phyloP scores from a whole-genome alignment of 1,140 invertebrate genomes.

The Zaprionus inermis region DNA sequence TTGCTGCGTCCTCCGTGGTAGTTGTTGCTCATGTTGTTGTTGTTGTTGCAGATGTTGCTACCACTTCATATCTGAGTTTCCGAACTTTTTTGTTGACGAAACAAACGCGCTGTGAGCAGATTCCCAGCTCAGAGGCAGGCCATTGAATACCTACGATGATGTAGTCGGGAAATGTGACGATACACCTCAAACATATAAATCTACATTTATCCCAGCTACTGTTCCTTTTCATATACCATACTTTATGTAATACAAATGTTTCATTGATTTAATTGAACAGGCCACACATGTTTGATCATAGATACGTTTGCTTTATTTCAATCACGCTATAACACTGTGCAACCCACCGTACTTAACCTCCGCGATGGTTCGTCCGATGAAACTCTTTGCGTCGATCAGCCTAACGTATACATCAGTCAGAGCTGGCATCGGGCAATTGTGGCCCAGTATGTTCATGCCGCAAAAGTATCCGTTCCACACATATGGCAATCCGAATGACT shows the following conservation, averaged over 20 bases:
- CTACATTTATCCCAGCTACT: slow-evolving; percentile 6
- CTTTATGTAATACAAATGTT: slow-evolving; percentile 51
- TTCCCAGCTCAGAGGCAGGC: slow-evolving; percentile 13
- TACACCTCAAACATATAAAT: too few species aligned
- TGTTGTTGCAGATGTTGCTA: slow-evolving; percentile 25
- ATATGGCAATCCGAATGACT: slow-evolving; percentile 40
- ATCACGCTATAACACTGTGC: neutral
- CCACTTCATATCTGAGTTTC: slow-evolving; percentile 67
- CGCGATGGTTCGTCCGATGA: neutral
- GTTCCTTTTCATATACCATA: slow-evolving; percentile 39
- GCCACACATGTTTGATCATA: neutral
- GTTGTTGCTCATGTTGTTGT: neutral
- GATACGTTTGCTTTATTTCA: neutral
- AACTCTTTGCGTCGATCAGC: slow-evolving; percentile 12
- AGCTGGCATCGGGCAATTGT: slow-evolving; percentile 30
- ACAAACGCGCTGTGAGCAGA: slow-evolving; percentile 28
- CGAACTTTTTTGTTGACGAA: slow-evolving; percentile 52
- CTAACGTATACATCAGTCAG: slow-evolving; percentile 31
- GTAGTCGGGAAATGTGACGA: slow-evolving; percentile 21
- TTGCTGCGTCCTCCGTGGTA: slow-evolving; percentile 5
- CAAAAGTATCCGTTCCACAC: slow-evolving; percentile 23
- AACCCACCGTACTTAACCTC: neutral
- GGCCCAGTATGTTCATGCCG: slow-evolving; percentile 40
- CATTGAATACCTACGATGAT: slow-evolving; percentile 26
- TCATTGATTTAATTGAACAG: slow-evolving; percentile 72